Base-by-base conservation (phyloP, 2,888 invertebrate genomes). In the Alitta virens region DNA sequence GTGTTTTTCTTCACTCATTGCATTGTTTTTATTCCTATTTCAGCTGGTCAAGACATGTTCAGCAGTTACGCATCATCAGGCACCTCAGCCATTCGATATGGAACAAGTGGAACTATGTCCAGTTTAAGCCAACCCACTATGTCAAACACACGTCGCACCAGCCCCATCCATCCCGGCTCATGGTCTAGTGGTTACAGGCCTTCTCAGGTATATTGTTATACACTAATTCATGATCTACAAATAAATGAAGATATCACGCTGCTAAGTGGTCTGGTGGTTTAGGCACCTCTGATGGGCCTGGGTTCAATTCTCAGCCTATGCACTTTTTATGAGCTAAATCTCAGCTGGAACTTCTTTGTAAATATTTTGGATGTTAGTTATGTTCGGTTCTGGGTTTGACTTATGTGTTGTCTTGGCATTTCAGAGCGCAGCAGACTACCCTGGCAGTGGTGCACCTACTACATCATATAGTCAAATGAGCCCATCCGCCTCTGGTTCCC, bases 401-500 rank as follows among this genome's bases (percentile, higher is more conserved):
- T 2, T 12, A 21, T 1, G 18, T 18, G 12, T 51, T 51, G 2
- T 53, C 27, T 55, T 51, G 42, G 43, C 57, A 56, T 62, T 57
- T 53, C 38, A 63, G 52, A 38, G 51, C 14, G 52, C 51, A n/a
- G 43, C 60, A 51, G 60, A 60, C 49, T 64, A 57, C 62, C 23
- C 50, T 3, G 46, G 46, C 16, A 46, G 52, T n/a, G 23, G 51
- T 24, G 56, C 49, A 51, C 50, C 62, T 14, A 50, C 59, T 40
- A 56, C 57, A 21, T 21, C 57, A 75, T 88, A 86, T 82, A 86
- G 85, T 74, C 82, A 82, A 68, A 88, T 89, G 74, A 92, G 91
- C 82, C 91, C 92, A 50, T 64, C 71, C 26, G 87, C 89, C 62
- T 86, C 91, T 57, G 72, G 70, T 12, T 72, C 76, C 18, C 72